Evolutionary conservation across 2,113 vertebrate genomes (phyloP), one percentile per base, ranked within the genome.

Genomic region (Epinephelus lanceolatus): DNA sequence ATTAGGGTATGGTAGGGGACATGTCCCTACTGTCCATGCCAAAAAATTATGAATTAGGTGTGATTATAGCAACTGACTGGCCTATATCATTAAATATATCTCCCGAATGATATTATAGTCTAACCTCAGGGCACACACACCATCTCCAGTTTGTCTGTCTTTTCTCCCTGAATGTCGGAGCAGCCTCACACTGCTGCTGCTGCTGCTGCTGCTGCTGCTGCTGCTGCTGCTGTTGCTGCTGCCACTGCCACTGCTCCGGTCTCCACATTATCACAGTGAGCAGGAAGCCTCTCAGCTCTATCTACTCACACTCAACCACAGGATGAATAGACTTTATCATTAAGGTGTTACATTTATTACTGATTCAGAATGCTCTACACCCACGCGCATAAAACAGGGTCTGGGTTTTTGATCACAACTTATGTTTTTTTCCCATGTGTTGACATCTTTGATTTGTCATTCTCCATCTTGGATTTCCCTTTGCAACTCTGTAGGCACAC

Each of bases 41-140:
- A 37, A 55, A 61, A 47, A 59, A 6, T 4, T 0, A 14, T 57
- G 71, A 51, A 73, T 74, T 65, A 65, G 78, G 57, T 90, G 81
- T 90, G 76, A 84, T 91, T 74, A 86, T 73, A 77, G 21, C 33
- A 49, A 13, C 65, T 51, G 0, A 51, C 11, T 52, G n/a, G 3
- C 21, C 9, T 72, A 18, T 37, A 53, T 72, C 51, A 52, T 8
- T 61, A 72, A n/a, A 33, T 56, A 4, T 47, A 40, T 25, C 18
- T 10, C 13, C 5, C 15, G 40, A 15, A 33, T 23, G 1, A 40
- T 49, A 37, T 33, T 15, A 4, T 33, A 71, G 18, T 53, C 7
- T 42, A 73, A 70, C 17, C 53, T 61, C 9, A 68, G 0, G n/a
- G 18, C 11, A 81, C 47, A 52, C 21, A 17, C 0, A 42, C 14